Evolutionary conservation across 2,797 vertebrate species (phyloP).

Genomic region (Arctocebus calabarensis): DNA sequence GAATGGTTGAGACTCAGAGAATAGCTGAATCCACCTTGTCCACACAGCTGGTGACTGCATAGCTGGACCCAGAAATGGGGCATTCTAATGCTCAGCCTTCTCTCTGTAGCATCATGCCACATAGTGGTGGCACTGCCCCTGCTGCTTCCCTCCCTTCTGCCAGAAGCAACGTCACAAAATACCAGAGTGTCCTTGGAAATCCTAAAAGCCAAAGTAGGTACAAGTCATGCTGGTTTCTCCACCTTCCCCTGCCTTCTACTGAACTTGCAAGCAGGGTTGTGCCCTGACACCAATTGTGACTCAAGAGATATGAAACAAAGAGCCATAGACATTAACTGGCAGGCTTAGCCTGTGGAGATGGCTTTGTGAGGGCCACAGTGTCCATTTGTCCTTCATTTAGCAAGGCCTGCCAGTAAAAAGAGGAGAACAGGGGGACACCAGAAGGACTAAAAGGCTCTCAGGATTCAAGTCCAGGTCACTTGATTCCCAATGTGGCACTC

Average conservation of each 20-base stretch:
- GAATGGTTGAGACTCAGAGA: background rate
- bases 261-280: background rate
- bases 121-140: fast-evolving
- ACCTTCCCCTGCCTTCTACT: background rate
- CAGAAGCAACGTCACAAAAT: background rate
- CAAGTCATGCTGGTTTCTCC: background rate
- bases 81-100: background rate
- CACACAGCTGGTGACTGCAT: background rate
- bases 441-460: background rate
- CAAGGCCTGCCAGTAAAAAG: background rate
- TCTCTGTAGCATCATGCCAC: background rate
- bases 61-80: background rate
- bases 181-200: background rate
- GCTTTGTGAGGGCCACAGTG: background rate
- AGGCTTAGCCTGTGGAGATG: background rate
- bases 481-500: background rate
- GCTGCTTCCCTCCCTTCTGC: background rate
- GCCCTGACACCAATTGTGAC: background rate
- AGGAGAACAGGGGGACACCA: background rate
- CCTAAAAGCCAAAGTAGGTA: background rate
- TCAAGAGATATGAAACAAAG: background rate
- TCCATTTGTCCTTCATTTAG: background rate
- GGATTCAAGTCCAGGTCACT: background rate
- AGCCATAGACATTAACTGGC: background rate
- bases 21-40: background rate